Base-by-base conservation (phyloP, 2,888 invertebrate genomes). In the Lithosia quadra region DNA sequence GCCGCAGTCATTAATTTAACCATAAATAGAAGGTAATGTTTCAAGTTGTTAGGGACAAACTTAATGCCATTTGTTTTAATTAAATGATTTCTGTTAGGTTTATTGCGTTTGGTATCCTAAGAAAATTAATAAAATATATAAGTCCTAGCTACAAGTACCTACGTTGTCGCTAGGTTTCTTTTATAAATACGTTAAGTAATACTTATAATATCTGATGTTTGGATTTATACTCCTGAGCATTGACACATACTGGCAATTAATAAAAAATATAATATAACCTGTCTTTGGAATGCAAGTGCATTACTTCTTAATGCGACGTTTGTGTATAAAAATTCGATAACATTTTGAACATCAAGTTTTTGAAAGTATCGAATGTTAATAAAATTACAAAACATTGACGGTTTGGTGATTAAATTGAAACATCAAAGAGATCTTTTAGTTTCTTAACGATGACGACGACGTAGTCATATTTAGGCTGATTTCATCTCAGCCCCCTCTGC, bases 21-120 rank as follows among this genome's bases (percentile, higher is more conserved):
- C 73, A 71, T 72, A 80, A 82, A 78, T 81, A 80, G 81, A 82
- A 79, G 82, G 82, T 71, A 28, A 73, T 79, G 65, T 79, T 65
- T 79, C 72, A 67, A 68, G 36, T 18, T 22, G 15, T 63, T 24
- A 21, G 18, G 34, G 22, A 22, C 56, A 34, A 34, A 34, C 39
- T 22, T 36, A 21, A 59, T 11, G 2, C 59, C 8, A 60, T 36
- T 36, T 60, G 36, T 60, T 22, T 15, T 15, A 22, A 36, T 60
- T 60, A 36, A 60, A 60, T 60, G 24, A 8, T 60, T 60, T 60
- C 36, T 36, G 36, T 60, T 22, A 22, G 22, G 22, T 34, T 60
- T 21, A 39, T 39, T 39, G 39, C 15, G 7, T 43, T 28, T 43
- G 43, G 43, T 18, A 43, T 43, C 43, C 43, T 43, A 43, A 43